Conservation (phyloP, 2,888 invertebrate genomes). For the Oligia strigilis region DNA sequence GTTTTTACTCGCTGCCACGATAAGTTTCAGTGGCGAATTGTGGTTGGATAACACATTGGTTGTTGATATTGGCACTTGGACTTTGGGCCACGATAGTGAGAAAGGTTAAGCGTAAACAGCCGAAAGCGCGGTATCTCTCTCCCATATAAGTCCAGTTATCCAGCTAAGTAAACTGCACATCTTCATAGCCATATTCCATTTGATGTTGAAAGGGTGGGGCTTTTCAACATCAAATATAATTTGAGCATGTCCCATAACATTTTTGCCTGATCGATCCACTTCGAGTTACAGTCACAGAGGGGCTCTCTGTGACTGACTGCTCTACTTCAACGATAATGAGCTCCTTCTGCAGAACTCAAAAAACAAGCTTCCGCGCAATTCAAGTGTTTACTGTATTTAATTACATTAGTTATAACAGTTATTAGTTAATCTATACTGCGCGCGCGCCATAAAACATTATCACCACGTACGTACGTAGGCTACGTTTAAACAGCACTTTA, state of each 20-base stretch:
- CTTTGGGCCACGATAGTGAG: slow-evolving; percentile 11
- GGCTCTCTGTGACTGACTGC: slow-evolving; percentile 14
- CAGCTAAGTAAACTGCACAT: not conserved
- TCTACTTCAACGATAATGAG: slow-evolving; percentile 24
- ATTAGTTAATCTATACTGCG: slow-evolving; percentile 52
- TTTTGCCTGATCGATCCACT: not conserved
- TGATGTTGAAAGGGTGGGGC: too few relatives aligned
- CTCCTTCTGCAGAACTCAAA: slow-evolving; percentile 9
- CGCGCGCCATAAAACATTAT: slow-evolving; percentile 59
- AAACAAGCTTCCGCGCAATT: slow-evolving; percentile 39
- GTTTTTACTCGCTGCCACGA: slow-evolving; percentile 28
- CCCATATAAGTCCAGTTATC: not conserved
- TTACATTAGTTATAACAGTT: slow-evolving; percentile 49
- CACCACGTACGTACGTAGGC: slow-evolving; percentile 58
- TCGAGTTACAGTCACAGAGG: too few relatives aligned
- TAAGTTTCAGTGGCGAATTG: slow-evolving; percentile 15
- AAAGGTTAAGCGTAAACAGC: not conserved
- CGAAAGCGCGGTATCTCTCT: not conserved
- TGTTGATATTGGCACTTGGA: slow-evolving; percentile 14
- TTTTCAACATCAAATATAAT: not conserved
- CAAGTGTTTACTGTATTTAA: slow-evolving; percentile 48
- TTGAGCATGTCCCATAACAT: not conserved
- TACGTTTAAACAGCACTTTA: slow-evolving; percentile 66
- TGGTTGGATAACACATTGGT: slow-evolving; percentile 10
- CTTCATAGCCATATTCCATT: too few relatives aligned